phyloP scores from a whole-genome alignment of 2,888 invertebrate genomes.

The Nebria salina region DNA sequence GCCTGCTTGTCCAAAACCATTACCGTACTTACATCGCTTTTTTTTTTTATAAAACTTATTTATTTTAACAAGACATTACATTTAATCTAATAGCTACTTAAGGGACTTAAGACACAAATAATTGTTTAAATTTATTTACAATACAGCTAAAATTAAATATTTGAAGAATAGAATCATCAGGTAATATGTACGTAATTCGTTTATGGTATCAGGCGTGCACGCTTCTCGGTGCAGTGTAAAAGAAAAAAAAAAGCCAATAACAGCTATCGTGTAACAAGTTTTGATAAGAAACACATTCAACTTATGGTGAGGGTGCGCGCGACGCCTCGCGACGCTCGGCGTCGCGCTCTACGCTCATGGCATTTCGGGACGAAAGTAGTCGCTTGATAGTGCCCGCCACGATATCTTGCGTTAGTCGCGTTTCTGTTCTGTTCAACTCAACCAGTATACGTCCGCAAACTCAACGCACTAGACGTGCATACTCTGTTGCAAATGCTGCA shows the following conservation, averaged over 20 bases:
- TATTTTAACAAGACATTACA: no score
- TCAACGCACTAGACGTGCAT: not conserved
- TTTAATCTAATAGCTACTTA: no score
- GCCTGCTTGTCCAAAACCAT: not conserved
- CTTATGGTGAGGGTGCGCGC: conserved; percentile 44
- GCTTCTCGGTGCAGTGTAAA: not conserved
- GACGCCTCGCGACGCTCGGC: conserved; percentile 29
- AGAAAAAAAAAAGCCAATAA: conserved; percentile 29
- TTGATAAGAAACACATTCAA: conserved; percentile 47
- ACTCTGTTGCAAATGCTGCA: not conserved
- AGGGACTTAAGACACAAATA: no score
- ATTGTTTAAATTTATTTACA: no score
- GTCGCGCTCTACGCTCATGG: not conserved
- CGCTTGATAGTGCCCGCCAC: not conserved
- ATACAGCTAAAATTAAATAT: no score
- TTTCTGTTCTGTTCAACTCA: not conserved
- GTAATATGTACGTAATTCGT: not conserved
- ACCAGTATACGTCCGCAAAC: conserved; percentile 11
- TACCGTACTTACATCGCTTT: not conserved
- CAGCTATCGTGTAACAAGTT: conserved; percentile 46
- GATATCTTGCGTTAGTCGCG: not conserved
- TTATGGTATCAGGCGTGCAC: not conserved
- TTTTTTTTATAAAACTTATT: no score
- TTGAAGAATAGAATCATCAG: not conserved
- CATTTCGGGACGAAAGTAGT: not conserved